Evolutionary conservation across 2,797 vertebrate species (phyloP), one percentile per base, ranked within the genome.

Genomic region (Capromys pilorides): DNA sequence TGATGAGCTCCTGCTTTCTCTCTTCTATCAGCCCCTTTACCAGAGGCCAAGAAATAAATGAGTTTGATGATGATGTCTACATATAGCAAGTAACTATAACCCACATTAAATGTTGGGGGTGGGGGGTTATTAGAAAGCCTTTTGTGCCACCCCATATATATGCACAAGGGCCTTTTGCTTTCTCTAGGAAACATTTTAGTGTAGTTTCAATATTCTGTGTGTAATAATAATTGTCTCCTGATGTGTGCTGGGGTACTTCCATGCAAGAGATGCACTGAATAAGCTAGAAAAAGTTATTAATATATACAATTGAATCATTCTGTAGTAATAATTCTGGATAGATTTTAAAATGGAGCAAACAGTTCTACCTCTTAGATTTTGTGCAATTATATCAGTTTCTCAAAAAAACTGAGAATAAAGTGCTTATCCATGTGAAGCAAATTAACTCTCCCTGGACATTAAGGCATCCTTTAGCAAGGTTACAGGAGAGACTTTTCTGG

Each of bases 361-460:
- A 69, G 24, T 91, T 2, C 45, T 71, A 8, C 66, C 16, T 91
- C 62, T 89, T 85, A n/a, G 39, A 84, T 87, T 18, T 62, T 90
- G 2, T 79, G 7, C 73, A 83, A 81, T 91, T 96, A 71, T 80
- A 64, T 81, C 92, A 9, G 19, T 93, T 93, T n/a, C 75, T 71
- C 51, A 21, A 77, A 21, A 71, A 24, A 75, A 81, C 86, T 81
- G 59, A 88, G 78, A 91, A 96, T 87, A 88, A 95, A 96, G 33
- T 59, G 13, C 14, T 75, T 80, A 67, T 64, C 93, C 85, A 94
- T 49, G 67, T 90, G 90, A 94, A 91, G 22, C 64, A 96, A 95
- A 93, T 75, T 83, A 67, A 73, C 61, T 92, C 45, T 88, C 21
- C 28, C 6, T 49, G 19, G 69, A 64, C 45, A 59, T 69, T 36